phyloP scores from a whole-genome alignment of 2,113 vertebrate species.

The Numenius arquata region DNA sequence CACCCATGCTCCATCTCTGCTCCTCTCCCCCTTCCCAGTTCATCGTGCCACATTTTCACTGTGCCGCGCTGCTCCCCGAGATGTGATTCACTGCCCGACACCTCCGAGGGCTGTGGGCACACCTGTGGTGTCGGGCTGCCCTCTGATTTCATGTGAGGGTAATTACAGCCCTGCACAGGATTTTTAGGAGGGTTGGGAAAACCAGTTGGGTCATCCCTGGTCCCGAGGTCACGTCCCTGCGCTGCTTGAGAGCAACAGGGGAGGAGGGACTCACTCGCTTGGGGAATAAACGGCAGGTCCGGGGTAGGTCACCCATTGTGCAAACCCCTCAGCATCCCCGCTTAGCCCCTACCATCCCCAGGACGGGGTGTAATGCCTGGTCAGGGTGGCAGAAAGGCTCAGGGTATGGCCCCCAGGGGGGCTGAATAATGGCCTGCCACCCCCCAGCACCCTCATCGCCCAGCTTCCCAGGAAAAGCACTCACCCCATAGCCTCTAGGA shows the following conservation, averaged over 20 bases:
- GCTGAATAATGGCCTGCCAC: background rate
- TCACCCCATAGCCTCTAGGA: background rate
- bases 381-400: accelerated
- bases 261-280: background rate
- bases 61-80: accelerated
- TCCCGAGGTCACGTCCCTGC: background rate
- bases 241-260: background rate
- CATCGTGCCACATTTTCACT: accelerated
- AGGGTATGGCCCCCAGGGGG: accelerated
- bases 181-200: background rate
- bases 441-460: background rate
- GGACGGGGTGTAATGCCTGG: accelerated
- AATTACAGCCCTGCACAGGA: background rate
- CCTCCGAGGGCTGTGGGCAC: background rate
- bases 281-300: background rate
- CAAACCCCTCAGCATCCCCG: background rate
- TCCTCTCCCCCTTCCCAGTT: background rate
- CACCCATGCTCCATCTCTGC: accelerated
- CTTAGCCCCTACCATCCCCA: accelerated
- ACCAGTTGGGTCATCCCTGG: constrained; percentile 7
- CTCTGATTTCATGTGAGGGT: background rate
- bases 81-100: background rate
- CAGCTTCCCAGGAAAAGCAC: accelerated
- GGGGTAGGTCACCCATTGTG: background rate
- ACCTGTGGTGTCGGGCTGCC: background rate